Percentiles rank a stretch among this genome's conserved stretches.
Conservation (phyloP, 2,113 vertebrate species). For the Cettia cetti region DNA sequence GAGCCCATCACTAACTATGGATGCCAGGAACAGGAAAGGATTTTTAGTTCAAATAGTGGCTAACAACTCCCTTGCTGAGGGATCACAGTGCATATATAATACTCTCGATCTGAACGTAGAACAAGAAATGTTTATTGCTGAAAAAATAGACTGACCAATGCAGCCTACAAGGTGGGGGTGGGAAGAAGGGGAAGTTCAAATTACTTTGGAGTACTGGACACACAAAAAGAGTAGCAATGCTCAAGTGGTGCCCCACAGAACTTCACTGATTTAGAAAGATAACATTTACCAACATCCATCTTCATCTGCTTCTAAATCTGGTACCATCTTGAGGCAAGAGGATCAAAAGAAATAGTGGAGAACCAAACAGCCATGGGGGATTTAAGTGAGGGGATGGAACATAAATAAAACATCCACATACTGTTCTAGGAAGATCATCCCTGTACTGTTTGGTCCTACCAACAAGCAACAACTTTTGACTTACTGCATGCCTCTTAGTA, state of each 20-base stretch:
- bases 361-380: not conserved
- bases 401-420: not conserved
- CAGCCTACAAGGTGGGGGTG: not conserved
- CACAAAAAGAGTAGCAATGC: not conserved
- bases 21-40: not conserved
- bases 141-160: not conserved
- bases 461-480: not conserved
- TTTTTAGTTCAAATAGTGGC: not conserved
- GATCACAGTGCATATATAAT: not conserved
- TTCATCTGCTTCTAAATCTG: not conserved
- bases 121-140: not conserved
- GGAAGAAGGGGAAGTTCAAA: not conserved
- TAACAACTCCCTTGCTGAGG: not conserved
- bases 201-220: not conserved
- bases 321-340: not conserved
- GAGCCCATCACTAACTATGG: not conserved
- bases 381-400: not conserved
- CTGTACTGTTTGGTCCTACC: not conserved
- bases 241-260: not conserved
- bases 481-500: conserved; percentile 62
- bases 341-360: not conserved
- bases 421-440: not conserved
- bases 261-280: not conserved
- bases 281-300: not conserved
- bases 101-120: not conserved